phyloP scores from a whole-genome alignment of 1,140 invertebrate species.

The Paracyclopina nana region DNA sequence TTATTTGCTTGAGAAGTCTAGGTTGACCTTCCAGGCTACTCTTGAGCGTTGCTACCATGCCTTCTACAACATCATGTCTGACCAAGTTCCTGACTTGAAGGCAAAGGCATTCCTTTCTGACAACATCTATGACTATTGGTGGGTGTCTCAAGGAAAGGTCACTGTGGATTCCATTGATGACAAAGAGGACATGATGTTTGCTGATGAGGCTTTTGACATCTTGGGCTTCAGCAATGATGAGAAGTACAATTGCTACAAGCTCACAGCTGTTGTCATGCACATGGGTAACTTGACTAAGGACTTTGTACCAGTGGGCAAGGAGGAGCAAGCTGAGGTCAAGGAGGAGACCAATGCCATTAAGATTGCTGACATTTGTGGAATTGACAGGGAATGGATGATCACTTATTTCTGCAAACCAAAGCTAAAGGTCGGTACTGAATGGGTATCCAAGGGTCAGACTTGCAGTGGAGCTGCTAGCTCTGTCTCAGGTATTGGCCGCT shows the following conservation, averaged over 20 bases:
- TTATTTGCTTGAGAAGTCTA: conserved; percentile 98
- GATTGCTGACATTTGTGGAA: conserved; percentile 34
- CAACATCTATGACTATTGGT: conserved; percentile 47
- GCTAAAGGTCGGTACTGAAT: conserved; percentile 98
- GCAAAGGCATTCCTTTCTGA: conserved; percentile 60
- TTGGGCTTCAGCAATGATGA: conserved; percentile 89
- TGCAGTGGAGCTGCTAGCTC: conserved; percentile 29
- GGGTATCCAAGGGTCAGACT: conserved; percentile 90
- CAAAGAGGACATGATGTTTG: conserved; percentile 45
- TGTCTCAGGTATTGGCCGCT: conserved; percentile 37
- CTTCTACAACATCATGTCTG: conserved; percentile 99
- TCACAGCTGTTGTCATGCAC: conserved; percentile 92
- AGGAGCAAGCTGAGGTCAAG: conserved; percentile 90
- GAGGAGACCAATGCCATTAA: conserved; percentile 39
- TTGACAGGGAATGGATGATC: conserved; percentile 36
- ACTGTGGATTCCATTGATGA: conserved; percentile 53
- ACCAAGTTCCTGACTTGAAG: conserved; percentile 50
- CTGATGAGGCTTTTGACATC: conserved; percentile 88
- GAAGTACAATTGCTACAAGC: conserved; percentile 89
- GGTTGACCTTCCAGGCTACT: conserved; percentile 97
- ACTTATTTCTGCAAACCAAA: conserved; percentile 81
- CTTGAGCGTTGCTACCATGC: conserved; percentile 99
- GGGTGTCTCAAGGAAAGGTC: conserved; percentile 52
- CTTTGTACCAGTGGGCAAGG: conserved; percentile 98
- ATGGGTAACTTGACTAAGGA: conserved; percentile 88